These are phyloP conservation scores for Leptopilina drosophilae DNA, from an alignment of 2,888 invertebrate genomes.

Conservation along the genomic window DNA sequence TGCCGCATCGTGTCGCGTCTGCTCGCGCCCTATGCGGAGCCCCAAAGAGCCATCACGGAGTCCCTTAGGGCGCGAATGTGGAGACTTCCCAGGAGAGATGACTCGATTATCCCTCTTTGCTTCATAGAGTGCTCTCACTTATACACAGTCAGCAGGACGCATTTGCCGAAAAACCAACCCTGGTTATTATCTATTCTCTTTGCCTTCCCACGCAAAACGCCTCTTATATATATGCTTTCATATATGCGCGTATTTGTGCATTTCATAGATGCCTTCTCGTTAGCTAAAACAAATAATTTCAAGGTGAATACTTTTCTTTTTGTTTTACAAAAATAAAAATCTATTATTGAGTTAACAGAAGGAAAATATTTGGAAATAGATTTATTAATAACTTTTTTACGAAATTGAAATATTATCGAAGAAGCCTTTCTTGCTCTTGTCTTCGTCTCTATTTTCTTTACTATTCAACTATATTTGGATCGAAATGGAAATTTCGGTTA, in stretches of 20 bases:
- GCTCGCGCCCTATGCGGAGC: slow-evolving; percentile 62
- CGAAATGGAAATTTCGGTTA: too few species aligned
- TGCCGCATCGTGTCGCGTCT: slow-evolving; percentile 51
- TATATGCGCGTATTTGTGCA: background rate
- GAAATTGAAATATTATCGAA: too few species aligned
- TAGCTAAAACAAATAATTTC: slow-evolving; percentile 60
- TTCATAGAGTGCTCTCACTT: slow-evolving; percentile 47
- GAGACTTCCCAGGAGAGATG: slow-evolving; percentile 67
- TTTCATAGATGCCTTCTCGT: slow-evolving; percentile 52
- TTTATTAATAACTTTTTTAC: too few species aligned
- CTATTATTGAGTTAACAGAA: too few species aligned
- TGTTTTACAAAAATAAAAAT: too few species aligned
- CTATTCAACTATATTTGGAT: too few species aligned
- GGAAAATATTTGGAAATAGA: too few species aligned
- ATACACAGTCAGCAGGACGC: slow-evolving; percentile 45
- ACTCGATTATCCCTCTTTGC: slow-evolving; percentile 67
- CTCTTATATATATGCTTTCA: background rate
- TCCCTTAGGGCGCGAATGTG: slow-evolving; percentile 26
- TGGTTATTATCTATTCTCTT: slow-evolving; percentile 74
- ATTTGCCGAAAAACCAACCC: slow-evolving; percentile 65
- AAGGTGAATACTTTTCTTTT: background rate
- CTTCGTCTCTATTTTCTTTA: too few species aligned
- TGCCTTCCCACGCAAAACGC: slow-evolving; percentile 63
- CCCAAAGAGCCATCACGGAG: slow-evolving; percentile 55
- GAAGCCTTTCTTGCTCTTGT: too few species aligned